Conservation (phyloP, 2,888 invertebrate species). For the Subacronicta megacephala region DNA sequence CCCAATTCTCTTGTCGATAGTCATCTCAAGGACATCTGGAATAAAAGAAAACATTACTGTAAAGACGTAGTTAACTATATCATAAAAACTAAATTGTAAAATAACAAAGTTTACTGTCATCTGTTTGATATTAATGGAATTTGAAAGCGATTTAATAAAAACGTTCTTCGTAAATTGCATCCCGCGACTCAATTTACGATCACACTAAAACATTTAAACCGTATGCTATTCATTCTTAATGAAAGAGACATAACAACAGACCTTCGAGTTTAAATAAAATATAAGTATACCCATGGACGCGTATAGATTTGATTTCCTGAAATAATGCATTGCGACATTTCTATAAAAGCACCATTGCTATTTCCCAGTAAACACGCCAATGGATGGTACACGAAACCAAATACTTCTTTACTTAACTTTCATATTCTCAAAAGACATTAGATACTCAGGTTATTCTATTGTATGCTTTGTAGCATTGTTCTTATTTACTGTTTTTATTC, state of each 20-base stretch:
- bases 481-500: slow-evolving; percentile 14
- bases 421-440: slow-evolving; percentile 17
- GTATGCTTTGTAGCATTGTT: slow-evolving; percentile 30
- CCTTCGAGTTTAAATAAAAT: slow-evolving; percentile 16
- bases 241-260: slow-evolving; percentile 6
- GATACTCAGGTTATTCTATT: slow-evolving; percentile 28
- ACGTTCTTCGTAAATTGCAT: slow-evolving; percentile 26
- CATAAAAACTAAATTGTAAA: slow-evolving; percentile 5
- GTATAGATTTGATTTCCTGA: too few relatives aligned
- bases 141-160: slow-evolving; percentile 7
- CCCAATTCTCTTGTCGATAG: slow-evolving; percentile 15
- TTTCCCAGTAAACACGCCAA: slow-evolving; percentile 10
- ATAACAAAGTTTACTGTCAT: slow-evolving; percentile 7
- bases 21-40: slow-evolving; percentile 45
- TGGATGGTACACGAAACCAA: slow-evolving; percentile 28
- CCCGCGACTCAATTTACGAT: slow-evolving; percentile 17
- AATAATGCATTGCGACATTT: slow-evolving; percentile 11
- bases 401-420: slow-evolving; percentile 24
- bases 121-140: slow-evolving; percentile 6
- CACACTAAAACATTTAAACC: slow-evolving; percentile 17
- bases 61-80: neutral
- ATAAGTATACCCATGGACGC: too few relatives aligned
- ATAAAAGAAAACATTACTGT: slow-evolving; percentile 12
- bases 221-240: slow-evolving; percentile 9
- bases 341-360: slow-evolving; percentile 5